Conservation (phyloP, 1,140 invertebrate species). For the Diplogasteroides magnus region DNA sequence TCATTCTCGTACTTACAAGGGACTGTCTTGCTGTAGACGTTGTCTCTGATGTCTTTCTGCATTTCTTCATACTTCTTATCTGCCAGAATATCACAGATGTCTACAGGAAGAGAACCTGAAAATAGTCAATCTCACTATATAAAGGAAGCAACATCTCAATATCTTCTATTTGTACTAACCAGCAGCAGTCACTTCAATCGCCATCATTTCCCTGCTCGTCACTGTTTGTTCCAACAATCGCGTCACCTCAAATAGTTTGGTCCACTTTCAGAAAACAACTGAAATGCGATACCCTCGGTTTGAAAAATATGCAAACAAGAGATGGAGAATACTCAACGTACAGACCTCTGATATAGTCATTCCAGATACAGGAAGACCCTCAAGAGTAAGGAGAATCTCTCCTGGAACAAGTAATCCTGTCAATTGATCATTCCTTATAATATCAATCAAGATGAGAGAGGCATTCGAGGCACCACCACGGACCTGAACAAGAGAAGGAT, state of each 20-base stretch:
- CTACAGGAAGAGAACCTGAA: slow-evolving; percentile 15
- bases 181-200: background rate
- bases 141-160: too few species aligned
- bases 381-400: background rate
- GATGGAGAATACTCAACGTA: too few species aligned
- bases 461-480: background rate
- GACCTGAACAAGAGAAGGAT: background rate
- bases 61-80: slow-evolving; percentile 55
- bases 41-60: slow-evolving; percentile 68
- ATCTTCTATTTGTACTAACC: too few species aligned
- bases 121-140: background rate
- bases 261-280: too few species aligned
- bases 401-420: background rate
- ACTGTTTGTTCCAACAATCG: background rate
- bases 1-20: slow-evolving; percentile 66
- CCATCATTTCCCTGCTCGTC: background rate
- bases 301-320: too few species aligned
- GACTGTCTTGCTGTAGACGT: slow-evolving; percentile 68
- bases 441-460: background rate
- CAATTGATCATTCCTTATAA: background rate
- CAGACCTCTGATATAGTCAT: background rate
- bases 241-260: too few species aligned
- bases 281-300: too few species aligned
- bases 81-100: slow-evolving; percentile 27
- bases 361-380: background rate